Evolutionary conservation across 2,113 vertebrate species (phyloP).

Genomic region (Natator depressus): DNA sequence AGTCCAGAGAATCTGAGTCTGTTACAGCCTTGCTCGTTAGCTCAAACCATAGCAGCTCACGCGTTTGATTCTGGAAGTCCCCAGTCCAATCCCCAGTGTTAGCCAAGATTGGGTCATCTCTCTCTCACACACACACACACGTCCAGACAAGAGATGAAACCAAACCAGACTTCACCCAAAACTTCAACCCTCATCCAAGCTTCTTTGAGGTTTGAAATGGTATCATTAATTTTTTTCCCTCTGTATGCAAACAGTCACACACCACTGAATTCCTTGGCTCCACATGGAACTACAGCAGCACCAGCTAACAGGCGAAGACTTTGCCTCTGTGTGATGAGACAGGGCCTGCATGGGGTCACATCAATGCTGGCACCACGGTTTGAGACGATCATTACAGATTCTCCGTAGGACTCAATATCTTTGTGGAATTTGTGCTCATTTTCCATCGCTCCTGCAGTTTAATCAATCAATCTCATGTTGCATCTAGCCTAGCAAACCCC

Average conservation of each 20-base stretch:
- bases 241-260: not conserved
- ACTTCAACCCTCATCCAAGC: not conserved
- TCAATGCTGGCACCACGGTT: not conserved
- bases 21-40: not conserved
- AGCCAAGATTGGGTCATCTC: not conserved
- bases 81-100: not conserved
- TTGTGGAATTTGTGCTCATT: not conserved
- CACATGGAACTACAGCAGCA: not conserved
- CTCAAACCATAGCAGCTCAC: not conserved
- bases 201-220: not conserved
- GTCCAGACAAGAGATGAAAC: not conserved
- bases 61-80: not conserved
- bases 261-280: not conserved
- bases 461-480: not conserved
- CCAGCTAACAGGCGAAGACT: not conserved
- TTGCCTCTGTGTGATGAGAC: not conserved
- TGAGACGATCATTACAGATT: not conserved
- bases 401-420: not conserved
- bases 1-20: not conserved
- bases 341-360: not conserved
- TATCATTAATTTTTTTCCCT: not conserved
- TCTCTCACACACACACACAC: not conserved
- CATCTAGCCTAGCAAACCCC: not conserved
- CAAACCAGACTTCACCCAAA: not conserved
- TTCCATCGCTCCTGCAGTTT: not conserved